Base-by-base conservation (phyloP, 1,140 invertebrate species). In the Coelopa frigida region DNA sequence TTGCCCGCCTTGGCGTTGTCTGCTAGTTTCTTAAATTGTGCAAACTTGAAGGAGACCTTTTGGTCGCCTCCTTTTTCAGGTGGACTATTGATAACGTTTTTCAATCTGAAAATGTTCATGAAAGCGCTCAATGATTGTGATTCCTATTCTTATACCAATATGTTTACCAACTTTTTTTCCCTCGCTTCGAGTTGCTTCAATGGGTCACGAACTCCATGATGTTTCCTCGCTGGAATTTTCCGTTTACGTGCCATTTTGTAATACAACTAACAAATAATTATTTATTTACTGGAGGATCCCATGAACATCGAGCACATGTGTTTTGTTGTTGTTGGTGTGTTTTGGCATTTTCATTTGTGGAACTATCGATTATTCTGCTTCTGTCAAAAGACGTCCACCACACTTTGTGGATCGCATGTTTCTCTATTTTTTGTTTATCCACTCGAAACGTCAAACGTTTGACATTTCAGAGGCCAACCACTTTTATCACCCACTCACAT, bases 201-300 rank as follows among this genome's bases (percentile, higher is more conserved):
- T 2, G 66, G 66, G 58, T 69, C 66, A 14, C 66, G 59, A 18
- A 68, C 40, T 17, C 66, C 66, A 38, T 65, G 63, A 47, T 69
- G 66, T 42, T 68, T 69, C n/a, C 61, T 53, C 11, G 55, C 61
- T 3, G 66, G 66, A 23, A 69, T 68, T 58, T 69, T 69, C 23
- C 66, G 52, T 53, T 58, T 63, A 4, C 55, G 52, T 7, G 55
- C 63, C 63, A 67, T 67, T 22, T 33, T 44, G 29, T n/a, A 1
- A 11, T 21, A 11, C 21, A 29, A 4, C 8, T 10, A 3, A 7
- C n/a, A 5, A 1, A 11, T 17, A 21, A 17, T 12, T 8, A n/a
- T 43, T 31, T 20, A 17, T 15, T 22, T 23, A 12, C 8, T 14
- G 15, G 20, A 17, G 15, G 33, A n/a, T n/a, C n/a, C n/a, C n/a